A percentile compares a stretch with the other conserved stretches of the same genome.
phyloP scores from a whole-genome alignment of 2,888 invertebrate genomes.

The Mythimna loreyi region DNA sequence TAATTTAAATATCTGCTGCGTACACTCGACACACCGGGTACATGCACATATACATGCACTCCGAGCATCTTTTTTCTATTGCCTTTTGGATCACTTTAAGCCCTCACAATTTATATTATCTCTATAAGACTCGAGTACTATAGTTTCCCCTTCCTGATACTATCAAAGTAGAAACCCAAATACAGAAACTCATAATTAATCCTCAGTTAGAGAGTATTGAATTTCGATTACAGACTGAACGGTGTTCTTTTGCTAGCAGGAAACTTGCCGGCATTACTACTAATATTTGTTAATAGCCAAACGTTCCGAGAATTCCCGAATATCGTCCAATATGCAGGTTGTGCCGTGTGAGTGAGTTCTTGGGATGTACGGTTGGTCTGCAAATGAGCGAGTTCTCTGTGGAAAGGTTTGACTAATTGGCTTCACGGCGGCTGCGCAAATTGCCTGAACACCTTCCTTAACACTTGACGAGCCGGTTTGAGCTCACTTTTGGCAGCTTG shows the following conservation, averaged over 20 bases:
- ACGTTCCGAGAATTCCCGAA: not conserved
- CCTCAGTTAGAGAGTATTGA: not conserved
- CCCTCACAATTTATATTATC: too few species aligned
- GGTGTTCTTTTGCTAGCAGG: too few species aligned
- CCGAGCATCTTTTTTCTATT: too few species aligned
- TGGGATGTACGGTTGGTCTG: not conserved
- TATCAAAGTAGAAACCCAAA: too few species aligned
- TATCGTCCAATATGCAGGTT: constrained; percentile 1
- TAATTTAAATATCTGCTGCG: too few species aligned
- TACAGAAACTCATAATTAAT: too few species aligned
- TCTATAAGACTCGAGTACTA: not conserved
- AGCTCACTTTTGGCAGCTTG: constrained; percentile 41
- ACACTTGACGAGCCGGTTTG: constrained; percentile 47
- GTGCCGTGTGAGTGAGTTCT: not conserved
- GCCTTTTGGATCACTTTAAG: too few species aligned
- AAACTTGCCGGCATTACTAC: not conserved
- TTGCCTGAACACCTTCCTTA: constrained; percentile 54
- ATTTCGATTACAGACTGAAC: not conserved
- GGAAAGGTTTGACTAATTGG: constrained; percentile 61
- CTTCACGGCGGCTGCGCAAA: constrained; percentile 57
- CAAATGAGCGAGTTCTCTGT: constrained; percentile 15
- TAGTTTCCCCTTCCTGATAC: not conserved
- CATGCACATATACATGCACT: too few species aligned
- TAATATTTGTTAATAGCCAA: not conserved
- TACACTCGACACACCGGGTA: too few species aligned